A percentile compares a stretch with the other conserved stretches of the same genome.
Conservation (phyloP, 2,888 invertebrate species). For the Panopea generosa region DNA sequence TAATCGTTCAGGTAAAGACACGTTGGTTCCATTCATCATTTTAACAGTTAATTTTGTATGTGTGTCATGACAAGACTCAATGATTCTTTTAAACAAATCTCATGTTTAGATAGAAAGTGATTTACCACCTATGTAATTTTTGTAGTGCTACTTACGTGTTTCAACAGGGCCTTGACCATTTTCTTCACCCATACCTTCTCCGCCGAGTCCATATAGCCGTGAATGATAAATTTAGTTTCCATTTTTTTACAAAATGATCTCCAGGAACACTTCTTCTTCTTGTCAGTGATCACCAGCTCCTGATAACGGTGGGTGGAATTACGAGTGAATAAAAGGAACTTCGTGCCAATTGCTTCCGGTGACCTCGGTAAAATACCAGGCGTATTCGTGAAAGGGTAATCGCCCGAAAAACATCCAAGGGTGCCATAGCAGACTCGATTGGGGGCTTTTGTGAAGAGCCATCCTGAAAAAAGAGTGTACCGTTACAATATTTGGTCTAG, state of each 20-base stretch:
- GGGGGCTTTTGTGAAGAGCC: conserved; percentile 29
- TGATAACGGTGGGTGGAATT: conserved; percentile 24
- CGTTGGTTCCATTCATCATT: too few species aligned
- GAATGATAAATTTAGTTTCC: conserved; percentile 58
- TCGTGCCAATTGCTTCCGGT: conserved; percentile 89
- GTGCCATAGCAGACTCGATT: conserved; percentile 67
- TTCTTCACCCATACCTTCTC: conserved; percentile 51
- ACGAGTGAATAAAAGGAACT: conserved; percentile 90
- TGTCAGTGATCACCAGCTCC: conserved; percentile 26
- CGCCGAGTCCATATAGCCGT: conserved; percentile 57
- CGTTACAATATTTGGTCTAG: neutral
- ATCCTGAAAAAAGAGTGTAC: conserved; percentile 24
- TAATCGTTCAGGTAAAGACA: too few species aligned
- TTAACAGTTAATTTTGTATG: too few species aligned
- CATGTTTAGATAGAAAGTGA: too few species aligned
- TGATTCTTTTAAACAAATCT: too few species aligned
- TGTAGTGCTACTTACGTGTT: conserved; percentile 58
- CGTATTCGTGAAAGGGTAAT: conserved; percentile 71
- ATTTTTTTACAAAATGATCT: conserved; percentile 26
- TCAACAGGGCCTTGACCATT: conserved; percentile 57
- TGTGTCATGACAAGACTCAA: too few species aligned
- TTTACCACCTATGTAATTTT: too few species aligned
- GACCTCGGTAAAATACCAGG: conserved; percentile 66
- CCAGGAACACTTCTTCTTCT: conserved; percentile 38
- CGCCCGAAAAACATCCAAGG: conserved; percentile 76